Evolutionary conservation across 2,113 vertebrate species (phyloP).

Genomic region (Hyaena hyaena): DNA sequence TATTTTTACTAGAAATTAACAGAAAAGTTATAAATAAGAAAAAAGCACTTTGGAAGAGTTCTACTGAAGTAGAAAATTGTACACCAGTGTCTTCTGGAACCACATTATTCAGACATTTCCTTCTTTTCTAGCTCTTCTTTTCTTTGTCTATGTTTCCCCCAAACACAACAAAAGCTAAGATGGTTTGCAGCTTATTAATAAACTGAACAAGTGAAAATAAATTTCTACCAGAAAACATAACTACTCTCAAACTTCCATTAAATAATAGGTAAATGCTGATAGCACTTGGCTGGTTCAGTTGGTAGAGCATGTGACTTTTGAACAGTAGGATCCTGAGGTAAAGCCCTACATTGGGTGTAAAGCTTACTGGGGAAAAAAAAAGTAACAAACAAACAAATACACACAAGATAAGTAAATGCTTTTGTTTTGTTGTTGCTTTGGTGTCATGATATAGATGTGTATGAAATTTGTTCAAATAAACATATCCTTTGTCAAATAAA

Average conservation of each 20-base stretch:
- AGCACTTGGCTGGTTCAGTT: too few relatives aligned
- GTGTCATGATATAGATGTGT: background rate
- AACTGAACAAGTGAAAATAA: background rate
- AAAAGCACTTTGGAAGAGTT: background rate
- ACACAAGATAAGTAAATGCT: background rate
- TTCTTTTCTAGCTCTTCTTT: conserved; percentile 14
- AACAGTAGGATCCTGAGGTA: too few relatives aligned
- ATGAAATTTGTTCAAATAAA: background rate
- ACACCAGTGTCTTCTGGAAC: background rate
- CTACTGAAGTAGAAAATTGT: background rate
- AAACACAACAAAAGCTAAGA: background rate
- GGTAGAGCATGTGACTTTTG: too few relatives aligned
- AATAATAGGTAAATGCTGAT: background rate
- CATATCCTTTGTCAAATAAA: background rate
- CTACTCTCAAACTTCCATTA: background rate
- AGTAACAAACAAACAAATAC: too few relatives aligned
- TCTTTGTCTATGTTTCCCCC: background rate
- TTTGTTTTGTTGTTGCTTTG: background rate
- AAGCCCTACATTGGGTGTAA: too few relatives aligned
- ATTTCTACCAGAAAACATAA: background rate
- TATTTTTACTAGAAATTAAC: background rate
- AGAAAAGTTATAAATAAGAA: background rate
- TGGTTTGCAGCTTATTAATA: background rate
- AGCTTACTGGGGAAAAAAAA: too few relatives aligned
- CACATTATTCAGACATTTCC: background rate